Evolutionary conservation across 1,140 invertebrate genomes (phyloP), one percentile per base, ranked within the genome.

Genomic region (Anastrepha obliqua): DNA sequence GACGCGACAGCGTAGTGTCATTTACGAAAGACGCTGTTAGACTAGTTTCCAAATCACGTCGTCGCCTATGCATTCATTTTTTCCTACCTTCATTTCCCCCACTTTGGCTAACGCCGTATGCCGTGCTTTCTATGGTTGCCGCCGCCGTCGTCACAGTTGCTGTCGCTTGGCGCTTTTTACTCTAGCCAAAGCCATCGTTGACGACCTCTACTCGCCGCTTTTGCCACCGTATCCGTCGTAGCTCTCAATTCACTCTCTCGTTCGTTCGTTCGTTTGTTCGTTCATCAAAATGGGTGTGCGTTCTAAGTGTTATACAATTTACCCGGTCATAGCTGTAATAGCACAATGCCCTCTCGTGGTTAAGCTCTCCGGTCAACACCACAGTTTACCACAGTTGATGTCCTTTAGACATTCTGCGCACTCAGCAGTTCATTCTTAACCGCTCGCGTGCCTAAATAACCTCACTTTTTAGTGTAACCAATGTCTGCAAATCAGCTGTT

Each of bases 11-110:
- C 59, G 85, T 86, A 60, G 55, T 86, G 85, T 86, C 85, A 62
- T 86, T 86, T 60, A 86, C 85, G 85, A 86, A 86, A 59, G 85
- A 86, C 85, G 85, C 85, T 86, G 85, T 86, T 86, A 86, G 85
- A 86, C 85, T 86, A 62, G 58, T 86, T 86, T 86, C 59, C 55
- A 86, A 86, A 86, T 86, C 85, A 86, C 85, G 85, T 29, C 17
- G 85, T 62, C 51, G 85, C 85, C 58, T 86, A 44, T 86, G 85
- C 85, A 62, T 86, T 59, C 55, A 86, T 86, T 59, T 86, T 86
- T 62, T 81, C 47, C 51, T 11, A 8, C 11, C 51, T 11, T 11
- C n/a, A 62, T 8, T 4, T 8, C 13, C 60, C 13, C 60, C 60
- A 62, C 60, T 13, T n/a, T 62, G 60, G 5, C 6, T 8, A 62